phyloP scores from a whole-genome alignment of 2,797 vertebrate species.

The Apodemus agrarius region DNA sequence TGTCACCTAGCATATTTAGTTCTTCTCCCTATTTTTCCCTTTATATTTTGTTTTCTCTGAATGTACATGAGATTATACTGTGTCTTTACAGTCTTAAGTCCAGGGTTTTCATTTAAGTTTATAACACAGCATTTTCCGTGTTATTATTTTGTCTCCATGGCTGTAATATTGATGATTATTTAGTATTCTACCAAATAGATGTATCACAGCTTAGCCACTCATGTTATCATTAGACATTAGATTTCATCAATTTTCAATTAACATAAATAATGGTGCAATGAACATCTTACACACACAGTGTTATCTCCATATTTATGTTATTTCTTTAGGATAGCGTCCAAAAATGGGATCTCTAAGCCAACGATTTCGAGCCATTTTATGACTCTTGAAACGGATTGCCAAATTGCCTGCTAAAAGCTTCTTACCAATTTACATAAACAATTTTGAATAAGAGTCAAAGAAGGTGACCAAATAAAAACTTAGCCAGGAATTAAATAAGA shows the following conservation, averaged over 20 bases:
- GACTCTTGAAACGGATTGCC: conserved; percentile 63
- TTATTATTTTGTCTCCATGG: conserved; percentile 54
- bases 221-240: conserved; percentile 1
- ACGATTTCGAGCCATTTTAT: conserved; percentile 65
- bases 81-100: not conserved
- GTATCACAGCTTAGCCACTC: not conserved
- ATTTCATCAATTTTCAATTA: conserved; percentile 50
- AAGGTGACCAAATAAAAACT: conserved; percentile 68
- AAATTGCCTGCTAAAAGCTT: conserved; percentile 72
- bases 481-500: conserved; percentile 59
- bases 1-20: not conserved
- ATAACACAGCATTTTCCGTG: conserved; percentile 41
- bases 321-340: conserved; percentile 70
- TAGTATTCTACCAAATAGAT: conserved; percentile 60
- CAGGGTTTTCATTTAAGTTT: conserved; percentile 50
- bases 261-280: conserved; percentile 66
- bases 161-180: conserved; percentile 58
- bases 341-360: conserved; percentile 58
- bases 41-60: conserved; percentile 30
- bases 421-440: conserved; percentile 72
- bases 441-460: conserved; percentile 66
- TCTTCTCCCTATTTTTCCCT: conserved; percentile 1
- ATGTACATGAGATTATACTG: not conserved
- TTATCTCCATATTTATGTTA: conserved; percentile 43
- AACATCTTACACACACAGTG: conserved; percentile 30